Conservation (phyloP, 2,888 invertebrate genomes). For the Drosophila falleni region DNA sequence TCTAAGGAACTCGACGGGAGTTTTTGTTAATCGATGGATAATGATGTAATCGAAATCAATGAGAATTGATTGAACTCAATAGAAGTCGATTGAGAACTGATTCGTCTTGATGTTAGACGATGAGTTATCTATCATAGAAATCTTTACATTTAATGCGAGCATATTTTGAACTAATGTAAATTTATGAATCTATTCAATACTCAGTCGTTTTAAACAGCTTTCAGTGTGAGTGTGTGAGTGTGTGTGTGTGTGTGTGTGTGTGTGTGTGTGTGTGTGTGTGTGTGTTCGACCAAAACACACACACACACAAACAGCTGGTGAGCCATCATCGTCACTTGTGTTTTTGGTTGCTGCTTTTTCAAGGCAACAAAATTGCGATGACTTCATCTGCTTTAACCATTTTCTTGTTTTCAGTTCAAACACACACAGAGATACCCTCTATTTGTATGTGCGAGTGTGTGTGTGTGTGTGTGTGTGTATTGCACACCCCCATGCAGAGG, state of each 20-base stretch:
- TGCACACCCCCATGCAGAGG: constrained; percentile 47
- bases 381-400: constrained; percentile 68
- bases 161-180: constrained; percentile 2
- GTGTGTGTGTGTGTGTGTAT: constrained; percentile 30
- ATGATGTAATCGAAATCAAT: neutral
- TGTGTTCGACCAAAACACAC: constrained; percentile 2
- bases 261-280: constrained; percentile 11
- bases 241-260: constrained; percentile 18
- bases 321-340: constrained; percentile 41
- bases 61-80: constrained; percentile 1
- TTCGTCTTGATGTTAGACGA: neutral
- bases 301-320: constrained; percentile 26
- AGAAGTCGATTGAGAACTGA: neutral
- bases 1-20: neutral
- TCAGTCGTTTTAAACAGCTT: constrained; percentile 28
- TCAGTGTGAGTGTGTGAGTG: constrained; percentile 8
- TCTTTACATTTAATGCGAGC: neutral
- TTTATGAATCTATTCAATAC: constrained; percentile 6
- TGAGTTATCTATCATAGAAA: constrained; percentile 4
- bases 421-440: constrained; percentile 4
- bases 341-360: constrained; percentile 43
- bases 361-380: constrained; percentile 64
- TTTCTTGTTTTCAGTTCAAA: constrained; percentile 43
- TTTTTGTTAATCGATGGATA: neutral
- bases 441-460: constrained; percentile 24